Evolutionary conservation across 2,797 vertebrate species (phyloP).

Genomic region (Poeciliopsis infans): DNA sequence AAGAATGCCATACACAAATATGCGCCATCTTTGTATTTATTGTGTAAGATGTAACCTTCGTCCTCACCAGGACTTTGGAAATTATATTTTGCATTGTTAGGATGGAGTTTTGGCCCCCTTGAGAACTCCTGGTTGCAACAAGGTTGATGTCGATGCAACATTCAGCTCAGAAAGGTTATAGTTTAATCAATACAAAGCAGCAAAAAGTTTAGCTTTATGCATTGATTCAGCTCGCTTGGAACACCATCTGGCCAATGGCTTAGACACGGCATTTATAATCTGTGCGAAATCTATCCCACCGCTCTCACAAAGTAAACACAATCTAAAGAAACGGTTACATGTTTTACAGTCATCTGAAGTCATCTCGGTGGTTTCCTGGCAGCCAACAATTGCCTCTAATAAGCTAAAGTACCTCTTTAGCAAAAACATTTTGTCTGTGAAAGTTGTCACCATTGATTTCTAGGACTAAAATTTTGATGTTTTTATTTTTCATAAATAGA

Average conservation of each 20-base stretch:
- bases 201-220: background rate
- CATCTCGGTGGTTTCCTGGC: no score
- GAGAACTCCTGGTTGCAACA: background rate
- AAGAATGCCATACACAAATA: background rate
- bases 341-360: no score
- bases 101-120: background rate
- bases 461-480: background rate
- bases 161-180: constrained; percentile 5
- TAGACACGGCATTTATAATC: background rate
- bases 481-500: background rate
- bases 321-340: no score
- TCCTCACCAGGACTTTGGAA: background rate
- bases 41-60: background rate
- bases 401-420: no score
- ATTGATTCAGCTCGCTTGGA: background rate
- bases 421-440: background rate
- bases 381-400: no score
- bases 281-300: background rate
- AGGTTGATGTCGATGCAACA: background rate
- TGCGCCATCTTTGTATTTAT: background rate
- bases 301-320: background rate
- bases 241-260: background rate
- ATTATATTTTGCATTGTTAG: background rate
- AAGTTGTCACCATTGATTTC: background rate
- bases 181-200: constrained; percentile 5